phyloP scores from a whole-genome alignment of 1,140 invertebrate genomes.

The Vollenhovia emeryi region DNA sequence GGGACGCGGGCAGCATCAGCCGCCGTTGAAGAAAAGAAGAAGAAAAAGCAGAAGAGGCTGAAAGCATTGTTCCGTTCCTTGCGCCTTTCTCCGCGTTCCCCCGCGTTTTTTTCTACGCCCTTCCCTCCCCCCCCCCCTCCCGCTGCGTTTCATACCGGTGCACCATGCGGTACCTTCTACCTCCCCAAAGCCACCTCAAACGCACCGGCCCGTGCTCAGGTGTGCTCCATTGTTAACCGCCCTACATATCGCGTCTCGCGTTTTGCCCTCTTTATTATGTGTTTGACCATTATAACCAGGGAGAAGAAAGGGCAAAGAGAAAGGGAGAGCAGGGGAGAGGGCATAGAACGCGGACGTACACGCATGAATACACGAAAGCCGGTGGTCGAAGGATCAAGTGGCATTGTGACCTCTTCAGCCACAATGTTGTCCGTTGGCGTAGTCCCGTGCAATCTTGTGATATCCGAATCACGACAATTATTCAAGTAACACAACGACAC shows the following conservation, averaged over 20 bases:
- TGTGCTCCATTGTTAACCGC: slow-evolving; percentile 82
- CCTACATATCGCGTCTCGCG: slow-evolving; percentile 75
- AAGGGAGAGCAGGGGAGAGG: slow-evolving; percentile 9
- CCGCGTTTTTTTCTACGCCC: slow-evolving; percentile 67
- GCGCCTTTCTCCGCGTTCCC: slow-evolving; percentile 7
- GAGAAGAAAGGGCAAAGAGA: slow-evolving; percentile 22
- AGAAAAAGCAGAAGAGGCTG: slow-evolving; percentile 59
- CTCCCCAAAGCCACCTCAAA: slow-evolving; percentile 73
- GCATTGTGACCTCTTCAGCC: slow-evolving; percentile 48
- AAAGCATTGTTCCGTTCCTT: slow-evolving; percentile 81
- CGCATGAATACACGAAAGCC: slow-evolving; percentile 24
- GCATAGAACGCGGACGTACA: neutral
- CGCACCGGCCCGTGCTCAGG: slow-evolving; percentile 79
- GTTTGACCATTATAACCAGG: slow-evolving; percentile 71
- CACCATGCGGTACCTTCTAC: slow-evolving; percentile 68
- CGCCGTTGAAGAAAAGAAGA: neutral
- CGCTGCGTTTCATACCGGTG: slow-evolving; percentile 79
- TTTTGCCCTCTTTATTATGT: slow-evolving; percentile 79
- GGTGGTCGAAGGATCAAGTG: slow-evolving; percentile 69
- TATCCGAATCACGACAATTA: neutral
- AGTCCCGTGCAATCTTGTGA: neutral
- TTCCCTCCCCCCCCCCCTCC: slow-evolving; percentile 52
- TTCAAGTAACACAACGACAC: neutral
- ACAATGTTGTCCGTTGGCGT: slow-evolving; percentile 14
- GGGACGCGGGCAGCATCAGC: neutral